Base-by-base conservation (phyloP, 2,888 invertebrate species). In the Barypeithes pellucidus region DNA sequence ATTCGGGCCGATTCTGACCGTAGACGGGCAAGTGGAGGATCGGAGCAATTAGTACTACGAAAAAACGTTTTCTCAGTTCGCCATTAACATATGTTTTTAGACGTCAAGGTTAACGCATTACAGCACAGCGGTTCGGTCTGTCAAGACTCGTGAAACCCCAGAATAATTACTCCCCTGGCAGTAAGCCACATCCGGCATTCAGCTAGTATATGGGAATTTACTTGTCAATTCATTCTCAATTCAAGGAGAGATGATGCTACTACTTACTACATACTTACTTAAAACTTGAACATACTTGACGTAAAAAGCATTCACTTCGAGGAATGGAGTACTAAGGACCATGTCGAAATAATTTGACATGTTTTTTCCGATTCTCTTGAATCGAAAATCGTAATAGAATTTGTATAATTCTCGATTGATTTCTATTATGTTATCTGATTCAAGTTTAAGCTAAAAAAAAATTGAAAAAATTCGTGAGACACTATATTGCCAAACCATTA, bases 11-110 rank as follows among this genome's bases (percentile, higher is more conserved):
- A 8, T 80, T 66, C n/a, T 62, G 45, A 57, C 81, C 77, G 62
- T 78, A 82, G 29, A 83, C 76, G 11, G 76, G 73, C 1, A 76
- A 79, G 73, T 82, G 81, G 4, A 84, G 62, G 41, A 83, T 79
- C 7, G 82, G 77, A n/a, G 80, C 79, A 8, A 81, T 79, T 45
- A 84, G 57, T 39, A 81, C 84, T 83, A 68, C 47, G 9, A 16
- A 57, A 33, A 52, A 2, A 29, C 12, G 3, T 4, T 39, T n/a
- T n/a, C n/a, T n/a, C n/a, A n/a, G n/a, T n/a, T n/a, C n/a, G n/a
- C n/a, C n/a, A n/a, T n/a, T n/a, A n/a, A n/a, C n/a, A n/a, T n/a
- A n/a, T n/a, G n/a, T n/a, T n/a, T n/a, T n/a, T n/a, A n/a, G n/a
- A n/a, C n/a, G n/a, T n/a, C n/a, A n/a, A n/a, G n/a, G n/a, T n/a